Evolutionary conservation across 2,888 invertebrate species (phyloP), one percentile per base, ranked within the genome.

Genomic region (Xylota segnis): DNA sequence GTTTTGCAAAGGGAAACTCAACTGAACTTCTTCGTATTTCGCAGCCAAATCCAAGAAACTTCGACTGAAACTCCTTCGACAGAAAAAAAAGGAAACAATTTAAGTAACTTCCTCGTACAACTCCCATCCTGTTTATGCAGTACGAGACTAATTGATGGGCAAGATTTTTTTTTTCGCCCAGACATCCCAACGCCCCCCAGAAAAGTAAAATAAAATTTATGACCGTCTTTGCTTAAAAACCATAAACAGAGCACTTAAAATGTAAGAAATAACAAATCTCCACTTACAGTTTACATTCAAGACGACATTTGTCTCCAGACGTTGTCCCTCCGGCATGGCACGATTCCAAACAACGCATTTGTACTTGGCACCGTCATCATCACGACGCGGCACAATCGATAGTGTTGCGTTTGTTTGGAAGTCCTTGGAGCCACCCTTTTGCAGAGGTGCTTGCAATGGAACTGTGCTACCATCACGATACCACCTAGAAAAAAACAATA

Each of bases 221-320:
- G 27, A 47, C 23, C 56, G 14, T n/a, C n/a, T n/a, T 18, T 14
- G 37, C 50, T 50, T 54, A 23, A 37, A 71, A 23, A 43, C 63
- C 61, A 61, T 71, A 71, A 56, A 56, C 58, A 63, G 52, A 61
- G 45, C 58, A 74, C 70, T 65, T 66, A 70, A 66, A 77, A 68
- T 75, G 34, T 52, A 72, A 61, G 66, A 84, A 72, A 87, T 78
- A 61, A 71, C 45, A 72, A 82, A 75, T 78, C 83, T 74, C 29
- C 29, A 96, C 97, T 97, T 93, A 97, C 97, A 98, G 93, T 97
- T 97, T 87, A 98, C 98, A 92, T 96, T 96, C 77, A 98, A 94
- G 27, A 95, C 95, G 86, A 97, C 95, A 12, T 95, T 95, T 14
- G 97, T 94, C 89, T 97, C 96, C 87, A 97, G 93, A 88, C 96